A percentile compares a stretch with the other conserved stretches of the same genome.
These are phyloP conservation scores for Pavo muticus DNA, from an alignment of 2,113 vertebrate species.

Conservation along the genomic window DNA sequence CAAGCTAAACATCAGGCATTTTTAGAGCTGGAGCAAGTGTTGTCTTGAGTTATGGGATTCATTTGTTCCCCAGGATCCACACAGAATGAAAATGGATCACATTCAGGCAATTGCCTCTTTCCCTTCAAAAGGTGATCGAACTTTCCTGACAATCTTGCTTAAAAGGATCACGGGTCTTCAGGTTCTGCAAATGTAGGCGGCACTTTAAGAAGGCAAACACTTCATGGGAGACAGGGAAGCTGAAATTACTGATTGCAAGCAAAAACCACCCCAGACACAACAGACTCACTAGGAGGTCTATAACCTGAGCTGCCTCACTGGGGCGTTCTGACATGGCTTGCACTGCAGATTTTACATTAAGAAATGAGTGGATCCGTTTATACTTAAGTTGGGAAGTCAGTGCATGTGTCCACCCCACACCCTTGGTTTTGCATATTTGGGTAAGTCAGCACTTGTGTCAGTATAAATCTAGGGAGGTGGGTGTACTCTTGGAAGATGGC, in stretches of 20 bases:
- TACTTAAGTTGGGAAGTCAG: neutral
- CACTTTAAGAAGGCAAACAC: neutral
- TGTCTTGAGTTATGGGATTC: neutral
- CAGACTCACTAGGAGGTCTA: neutral
- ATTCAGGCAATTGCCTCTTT: neutral
- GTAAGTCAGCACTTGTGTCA: neutral
- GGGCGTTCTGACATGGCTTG: neutral
- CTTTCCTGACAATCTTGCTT: neutral
- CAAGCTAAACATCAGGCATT: rapidly evolving
- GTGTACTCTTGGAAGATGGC: rapidly evolving
- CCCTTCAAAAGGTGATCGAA: neutral
- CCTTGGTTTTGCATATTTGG: neutral
- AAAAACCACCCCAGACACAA: neutral
- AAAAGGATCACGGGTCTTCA: neutral
- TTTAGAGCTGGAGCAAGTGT: neutral
- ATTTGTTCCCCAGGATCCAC: neutral
- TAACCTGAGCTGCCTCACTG: neutral
- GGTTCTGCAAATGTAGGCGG: neutral
- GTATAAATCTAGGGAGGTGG: neutral
- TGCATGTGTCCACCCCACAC: neutral
- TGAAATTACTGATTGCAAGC: neutral
- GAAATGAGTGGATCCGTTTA: neutral
- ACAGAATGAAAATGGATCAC: neutral
- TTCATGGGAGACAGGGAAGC: neutral
- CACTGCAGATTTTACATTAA: neutral